phyloP scores from a whole-genome alignment of 2,113 vertebrate genomes.

The Panthera tigris region DNA sequence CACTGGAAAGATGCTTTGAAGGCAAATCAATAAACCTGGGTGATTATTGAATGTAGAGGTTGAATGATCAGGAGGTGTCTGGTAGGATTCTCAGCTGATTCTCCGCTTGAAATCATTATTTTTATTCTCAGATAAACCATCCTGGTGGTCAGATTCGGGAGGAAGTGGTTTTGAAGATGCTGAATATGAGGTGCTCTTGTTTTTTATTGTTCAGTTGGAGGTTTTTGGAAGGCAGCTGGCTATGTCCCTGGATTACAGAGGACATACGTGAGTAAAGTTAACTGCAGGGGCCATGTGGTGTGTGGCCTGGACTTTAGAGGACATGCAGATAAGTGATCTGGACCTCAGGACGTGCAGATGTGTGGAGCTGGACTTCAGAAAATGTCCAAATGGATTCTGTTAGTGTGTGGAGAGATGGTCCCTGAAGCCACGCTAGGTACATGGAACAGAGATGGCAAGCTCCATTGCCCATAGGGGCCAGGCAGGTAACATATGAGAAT shows the following conservation, averaged over 20 bases:
- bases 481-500: not conserved
- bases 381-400: not conserved
- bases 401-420: not conserved
- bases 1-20: not conserved
- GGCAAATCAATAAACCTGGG: not conserved
- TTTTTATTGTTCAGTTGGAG: not conserved
- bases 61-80: slow-evolving; percentile 5
- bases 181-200: not conserved
- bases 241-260: not conserved
- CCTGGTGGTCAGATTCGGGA: not conserved
- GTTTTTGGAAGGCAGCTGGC: not conserved
- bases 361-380: not conserved
- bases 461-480: not conserved
- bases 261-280: not conserved
- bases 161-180: slow-evolving; percentile 1
- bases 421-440: not conserved
- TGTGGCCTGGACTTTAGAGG: not conserved
- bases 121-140: not conserved
- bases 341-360: not conserved
- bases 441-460: not conserved
- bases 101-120: not conserved
- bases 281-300: not conserved
- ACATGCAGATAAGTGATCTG: not conserved
- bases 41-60: not conserved
- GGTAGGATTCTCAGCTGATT: not conserved